A percentile compares a stretch with the other conserved stretches of the same genome.
Conservation (phyloP, 2,888 invertebrate species). For the Cepaea hortensis region DNA sequence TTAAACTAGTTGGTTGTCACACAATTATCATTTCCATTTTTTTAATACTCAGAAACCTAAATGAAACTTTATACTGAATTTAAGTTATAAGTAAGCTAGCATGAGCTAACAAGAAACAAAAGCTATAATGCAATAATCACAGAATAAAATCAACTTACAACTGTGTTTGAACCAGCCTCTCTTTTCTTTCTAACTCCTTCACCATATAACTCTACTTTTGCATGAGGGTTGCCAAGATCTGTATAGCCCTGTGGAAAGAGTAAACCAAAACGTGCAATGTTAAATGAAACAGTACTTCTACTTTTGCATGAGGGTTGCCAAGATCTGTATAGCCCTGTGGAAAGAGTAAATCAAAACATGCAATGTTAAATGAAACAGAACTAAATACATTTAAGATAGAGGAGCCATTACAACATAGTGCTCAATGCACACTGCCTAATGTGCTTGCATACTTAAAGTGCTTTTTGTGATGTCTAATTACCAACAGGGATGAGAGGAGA, state of each 20-base stretch:
- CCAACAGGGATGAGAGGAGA: no score
- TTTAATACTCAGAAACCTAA: no score
- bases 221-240: neutral
- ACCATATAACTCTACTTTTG: constrained; percentile 10
- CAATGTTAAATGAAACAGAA: no score
- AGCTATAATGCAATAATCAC: neutral
- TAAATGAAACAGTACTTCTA: neutral
- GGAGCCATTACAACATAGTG: no score
- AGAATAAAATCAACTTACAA: constrained; percentile 28
- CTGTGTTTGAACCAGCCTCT: constrained; percentile 7
- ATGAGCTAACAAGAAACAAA: neutral
- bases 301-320: neutral
- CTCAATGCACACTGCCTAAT: no score
- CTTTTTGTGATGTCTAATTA: no score
- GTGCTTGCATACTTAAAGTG: no score
- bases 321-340: neutral
- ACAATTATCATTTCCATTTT: no score
- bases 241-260: neutral
- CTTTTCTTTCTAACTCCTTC: constrained; percentile 10
- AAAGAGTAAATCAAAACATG: neutral
- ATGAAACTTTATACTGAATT: no score
- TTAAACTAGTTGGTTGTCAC: no score
- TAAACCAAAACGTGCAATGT: neutral
- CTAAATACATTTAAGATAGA: no score
- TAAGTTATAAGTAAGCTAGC: neutral